Conservation (phyloP, 2,113 vertebrate species). For the Felis catus region F.catus_Fca126_mat1.0 CM031421.1:57367501-57368000, state of each 20-base stretch:
- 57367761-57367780: neutral
- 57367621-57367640: neutral
- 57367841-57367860: neutral
- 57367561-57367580: neutral
- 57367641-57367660: neutral
- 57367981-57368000: accelerated
- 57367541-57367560: neutral
- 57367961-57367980: too few species aligned
- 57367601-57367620: neutral
- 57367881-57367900: neutral
- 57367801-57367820: neutral
- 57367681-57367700: neutral
- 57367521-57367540: neutral
- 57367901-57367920: neutral
- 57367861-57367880: neutral
- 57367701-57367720: neutral
- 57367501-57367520: neutral
- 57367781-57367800: neutral
- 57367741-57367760: neutral
- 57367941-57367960: neutral
- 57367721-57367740: neutral
- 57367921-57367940: neutral
- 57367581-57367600: neutral
- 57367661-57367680: neutral
- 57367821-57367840: neutral